Evolutionary conservation across 2,888 invertebrate species (phyloP).

Genomic region (Alviniconcha strummeri): DNA sequence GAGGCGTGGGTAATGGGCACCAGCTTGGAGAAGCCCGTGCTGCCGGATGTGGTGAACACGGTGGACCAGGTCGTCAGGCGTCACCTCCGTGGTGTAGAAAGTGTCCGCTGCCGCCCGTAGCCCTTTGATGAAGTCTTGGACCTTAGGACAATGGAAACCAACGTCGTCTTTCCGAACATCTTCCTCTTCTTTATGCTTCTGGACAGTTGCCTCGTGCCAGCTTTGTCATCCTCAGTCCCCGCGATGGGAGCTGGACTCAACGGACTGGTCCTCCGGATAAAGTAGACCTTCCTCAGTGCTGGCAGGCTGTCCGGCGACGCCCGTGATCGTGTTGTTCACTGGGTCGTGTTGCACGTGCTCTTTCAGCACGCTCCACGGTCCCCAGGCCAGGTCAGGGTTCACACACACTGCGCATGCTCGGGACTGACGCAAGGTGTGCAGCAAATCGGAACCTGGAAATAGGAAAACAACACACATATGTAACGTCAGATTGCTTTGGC

Average conservation of each 20-base stretch:
- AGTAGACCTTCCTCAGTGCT: not conserved
- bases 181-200: not conserved
- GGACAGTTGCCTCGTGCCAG: not conserved
- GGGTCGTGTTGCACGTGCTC: slow-evolving; percentile 29
- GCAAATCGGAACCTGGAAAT: slow-evolving; percentile 15
- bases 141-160: not conserved
- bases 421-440: slow-evolving; percentile 28
- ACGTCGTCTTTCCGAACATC: no score
- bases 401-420: slow-evolving; percentile 1
- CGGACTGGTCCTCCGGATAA: not conserved
- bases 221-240: not conserved
- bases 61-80: not conserved
- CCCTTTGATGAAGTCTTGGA: slow-evolving; percentile 32
- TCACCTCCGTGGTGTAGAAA: not conserved
- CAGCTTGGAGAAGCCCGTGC: slow-evolving; percentile 24
- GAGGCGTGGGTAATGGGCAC: not conserved
- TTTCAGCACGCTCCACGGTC: slow-evolving; percentile 18
- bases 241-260: not conserved
- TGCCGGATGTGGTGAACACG: slow-evolving; percentile 10
- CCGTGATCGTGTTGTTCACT: slow-evolving; percentile 36
- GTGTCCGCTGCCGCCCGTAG: slow-evolving; percentile 18
- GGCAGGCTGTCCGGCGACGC: not conserved
- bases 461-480: not conserved
- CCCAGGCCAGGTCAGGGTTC: slow-evolving; percentile 17
- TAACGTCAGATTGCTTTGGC: not conserved